Percentiles rank a stretch among this genome's conserved stretches.
Evolutionary conservation across 2,888 invertebrate genomes (phyloP).

Genomic region (Microplitis manilae): DNA sequence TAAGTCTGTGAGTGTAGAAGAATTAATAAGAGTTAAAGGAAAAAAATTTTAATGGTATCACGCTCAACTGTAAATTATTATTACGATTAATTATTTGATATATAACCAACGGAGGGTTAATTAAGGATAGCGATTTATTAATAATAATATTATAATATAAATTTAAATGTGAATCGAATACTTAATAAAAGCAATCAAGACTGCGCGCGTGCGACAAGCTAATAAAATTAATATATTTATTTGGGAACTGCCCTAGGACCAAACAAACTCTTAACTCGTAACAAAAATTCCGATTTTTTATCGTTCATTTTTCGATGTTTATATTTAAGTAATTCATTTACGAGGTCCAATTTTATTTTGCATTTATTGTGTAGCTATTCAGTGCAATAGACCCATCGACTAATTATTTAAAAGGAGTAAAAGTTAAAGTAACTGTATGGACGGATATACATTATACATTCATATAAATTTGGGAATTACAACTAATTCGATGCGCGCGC

Average conservation of each 20-base stretch:
- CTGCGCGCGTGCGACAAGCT: not conserved
- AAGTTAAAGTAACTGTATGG: not conserved
- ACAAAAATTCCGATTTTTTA: not conserved
- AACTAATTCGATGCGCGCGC: conserved; percentile 12
- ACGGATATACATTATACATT: not conserved
- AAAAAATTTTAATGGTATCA: not conserved
- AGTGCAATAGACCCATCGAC: not conserved
- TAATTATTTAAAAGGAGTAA: not conserved
- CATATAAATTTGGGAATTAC: conserved; percentile 15
- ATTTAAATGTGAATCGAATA: not conserved
- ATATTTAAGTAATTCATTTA: not conserved
- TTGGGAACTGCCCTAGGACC: not conserved
- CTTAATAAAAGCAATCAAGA: not conserved
- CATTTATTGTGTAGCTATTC: not conserved
- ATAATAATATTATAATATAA: not conserved
- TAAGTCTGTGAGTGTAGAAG: not conserved
- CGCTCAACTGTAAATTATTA: conserved; percentile 1
- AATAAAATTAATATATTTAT: not conserved
- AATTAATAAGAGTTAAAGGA: not conserved
- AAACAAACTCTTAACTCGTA: not conserved
- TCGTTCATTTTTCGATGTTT: not conserved
- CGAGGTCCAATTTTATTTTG: not conserved
- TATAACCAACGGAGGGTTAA: not conserved
- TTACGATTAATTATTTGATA: not conserved
- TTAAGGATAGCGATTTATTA: not conserved